Conservation (phyloP, 2,888 invertebrate genomes). For the Allophyes oxyacanthae region DNA sequence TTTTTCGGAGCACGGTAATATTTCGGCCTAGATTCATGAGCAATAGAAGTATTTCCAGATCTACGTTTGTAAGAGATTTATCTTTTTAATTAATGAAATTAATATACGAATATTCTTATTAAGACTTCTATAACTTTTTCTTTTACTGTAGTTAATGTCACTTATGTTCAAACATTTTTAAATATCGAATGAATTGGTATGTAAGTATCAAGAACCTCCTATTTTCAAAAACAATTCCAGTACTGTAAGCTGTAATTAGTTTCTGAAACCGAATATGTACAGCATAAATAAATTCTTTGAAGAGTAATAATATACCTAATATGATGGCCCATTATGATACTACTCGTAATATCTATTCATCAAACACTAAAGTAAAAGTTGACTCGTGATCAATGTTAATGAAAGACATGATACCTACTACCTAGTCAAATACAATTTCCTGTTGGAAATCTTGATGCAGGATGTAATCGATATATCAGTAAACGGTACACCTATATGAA, state of each 20-base stretch:
- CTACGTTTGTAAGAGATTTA: too few species aligned
- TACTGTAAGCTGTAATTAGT: background rate
- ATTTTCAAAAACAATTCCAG: background rate
- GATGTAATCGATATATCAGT: constrained; percentile 44
- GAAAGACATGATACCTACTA: constrained; percentile 13
- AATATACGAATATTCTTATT: too few species aligned
- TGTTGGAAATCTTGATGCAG: constrained; percentile 40
- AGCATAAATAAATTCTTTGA: background rate
- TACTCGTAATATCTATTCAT: constrained; percentile 27
- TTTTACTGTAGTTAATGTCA: too few species aligned
- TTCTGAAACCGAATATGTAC: background rate
- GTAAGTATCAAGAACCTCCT: too few species aligned
- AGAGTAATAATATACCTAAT: constrained; percentile 2
- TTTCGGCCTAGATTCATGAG: background rate
- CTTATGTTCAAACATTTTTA: too few species aligned
- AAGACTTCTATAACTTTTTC: too few species aligned
- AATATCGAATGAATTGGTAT: too few species aligned
- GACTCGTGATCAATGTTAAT: constrained; percentile 31
- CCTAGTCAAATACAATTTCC: constrained; percentile 45
- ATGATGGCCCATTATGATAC: constrained; percentile 24
- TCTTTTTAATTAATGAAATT: too few species aligned
- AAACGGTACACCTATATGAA: constrained; percentile 1
- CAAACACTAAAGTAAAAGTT: constrained; percentile 47
- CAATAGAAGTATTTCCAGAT: too few species aligned
- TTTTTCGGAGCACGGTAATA: background rate